phyloP scores from a whole-genome alignment of 2,888 invertebrate genomes.

The Augochlorella aurata region DNA sequence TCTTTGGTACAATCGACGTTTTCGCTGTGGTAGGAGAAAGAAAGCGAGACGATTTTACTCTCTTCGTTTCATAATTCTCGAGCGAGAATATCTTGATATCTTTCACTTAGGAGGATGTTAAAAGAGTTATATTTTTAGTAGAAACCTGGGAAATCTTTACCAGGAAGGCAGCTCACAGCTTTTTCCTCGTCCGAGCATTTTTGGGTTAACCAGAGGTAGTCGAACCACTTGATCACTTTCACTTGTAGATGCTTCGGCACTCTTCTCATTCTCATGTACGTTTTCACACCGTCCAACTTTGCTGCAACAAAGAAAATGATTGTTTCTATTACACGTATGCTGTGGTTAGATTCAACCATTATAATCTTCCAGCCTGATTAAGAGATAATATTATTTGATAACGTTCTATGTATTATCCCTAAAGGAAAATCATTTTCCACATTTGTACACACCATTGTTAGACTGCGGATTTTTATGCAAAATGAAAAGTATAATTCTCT shows the following conservation, averaged over 20 bases:
- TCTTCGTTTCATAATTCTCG: background rate
- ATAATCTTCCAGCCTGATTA: no score
- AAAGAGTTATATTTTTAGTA: background rate
- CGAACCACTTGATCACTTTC: constrained; percentile 99
- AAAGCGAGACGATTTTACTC: background rate
- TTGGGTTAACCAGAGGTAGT: constrained; percentile 99
- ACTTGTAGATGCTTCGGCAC: constrained; percentile 97
- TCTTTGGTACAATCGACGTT: background rate
- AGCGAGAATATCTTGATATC: background rate
- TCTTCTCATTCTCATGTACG: constrained; percentile 98
- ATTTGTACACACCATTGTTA: no score
- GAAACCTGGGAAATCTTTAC: constrained; percentile 75
- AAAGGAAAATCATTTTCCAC: no score
- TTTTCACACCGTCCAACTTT: constrained; percentile 98
- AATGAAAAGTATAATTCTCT: no score
- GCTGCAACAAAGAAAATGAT: constrained; percentile 86
- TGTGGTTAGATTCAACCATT: no score
- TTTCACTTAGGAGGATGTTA: background rate
- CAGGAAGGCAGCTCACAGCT: constrained; percentile 95
- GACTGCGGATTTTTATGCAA: no score
- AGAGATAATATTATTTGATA: no score
- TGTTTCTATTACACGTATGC: background rate
- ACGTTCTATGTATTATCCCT: no score
- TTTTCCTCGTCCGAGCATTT: constrained; percentile 99
- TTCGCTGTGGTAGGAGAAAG: background rate